A percentile compares a stretch with the other conserved stretches of the same genome.
phyloP scores from a whole-genome alignment of 2,888 invertebrate species.

The Mantis religiosa region DNA sequence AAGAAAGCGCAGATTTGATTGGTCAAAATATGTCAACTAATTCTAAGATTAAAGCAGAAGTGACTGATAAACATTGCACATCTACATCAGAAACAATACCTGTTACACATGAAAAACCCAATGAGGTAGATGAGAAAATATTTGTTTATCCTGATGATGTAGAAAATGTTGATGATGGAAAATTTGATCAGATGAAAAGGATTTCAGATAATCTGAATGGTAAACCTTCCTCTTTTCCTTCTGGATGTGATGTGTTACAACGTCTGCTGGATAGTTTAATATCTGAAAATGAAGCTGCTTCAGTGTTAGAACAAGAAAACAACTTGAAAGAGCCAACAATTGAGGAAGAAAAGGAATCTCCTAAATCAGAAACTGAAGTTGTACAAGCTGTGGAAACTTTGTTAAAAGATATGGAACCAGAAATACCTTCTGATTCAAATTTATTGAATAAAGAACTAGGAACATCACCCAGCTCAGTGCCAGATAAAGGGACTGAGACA shows the following conservation, averaged over 20 bases:
- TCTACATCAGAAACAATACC: neutral
- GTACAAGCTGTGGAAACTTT: conserved; percentile 2
- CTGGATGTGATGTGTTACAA: neutral
- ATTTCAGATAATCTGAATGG: neutral
- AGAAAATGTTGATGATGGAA: conserved; percentile 16
- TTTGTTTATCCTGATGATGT: neutral
- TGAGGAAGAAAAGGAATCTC: neutral
- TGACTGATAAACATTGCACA: neutral
- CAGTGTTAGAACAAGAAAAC: neutral
- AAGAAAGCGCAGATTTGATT: neutral
- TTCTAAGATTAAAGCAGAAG: neutral
- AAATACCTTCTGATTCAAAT: no score
- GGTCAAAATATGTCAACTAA: neutral
- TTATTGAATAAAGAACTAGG: neutral
- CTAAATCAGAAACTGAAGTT: conserved; percentile 6
- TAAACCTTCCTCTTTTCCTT: neutral
- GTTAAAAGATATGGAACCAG: neutral
- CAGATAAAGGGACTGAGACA: neutral
- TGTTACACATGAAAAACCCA: neutral
- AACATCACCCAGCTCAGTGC: neutral
- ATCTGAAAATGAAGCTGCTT: neutral
- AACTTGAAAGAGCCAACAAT: neutral
- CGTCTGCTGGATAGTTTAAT: neutral
- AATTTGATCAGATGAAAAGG: conserved; percentile 21
- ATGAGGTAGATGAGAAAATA: conserved; percentile 13